These are phyloP conservation scores for Ectemnius lituratus DNA, from an alignment of 2,888 invertebrate genomes.

Conservation along the genomic window DNA sequence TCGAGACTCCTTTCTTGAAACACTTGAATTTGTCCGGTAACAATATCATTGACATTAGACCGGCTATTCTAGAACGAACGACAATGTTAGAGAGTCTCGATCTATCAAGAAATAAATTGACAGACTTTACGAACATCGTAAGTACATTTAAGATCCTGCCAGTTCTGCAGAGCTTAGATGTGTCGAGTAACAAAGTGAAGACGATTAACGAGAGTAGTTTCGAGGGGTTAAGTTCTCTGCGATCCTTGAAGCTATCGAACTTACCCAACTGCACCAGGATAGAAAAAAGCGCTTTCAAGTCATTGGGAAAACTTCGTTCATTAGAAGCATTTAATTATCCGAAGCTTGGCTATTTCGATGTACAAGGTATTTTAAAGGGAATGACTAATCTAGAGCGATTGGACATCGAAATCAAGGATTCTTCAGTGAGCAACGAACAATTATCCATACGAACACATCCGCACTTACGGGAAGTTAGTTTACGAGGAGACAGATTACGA, in stretches of 20 bases:
- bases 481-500: constrained; percentile 86
- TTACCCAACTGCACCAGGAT: constrained; percentile 86
- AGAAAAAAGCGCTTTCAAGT: constrained; percentile 89
- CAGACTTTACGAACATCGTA: constrained; percentile 79
- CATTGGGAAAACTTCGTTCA: constrained; percentile 84
- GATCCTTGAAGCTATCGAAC: constrained; percentile 83
- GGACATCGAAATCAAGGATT: constrained; percentile 92
- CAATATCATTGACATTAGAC: constrained; percentile 83
- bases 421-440: constrained; percentile 89
- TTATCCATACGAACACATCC: constrained; percentile 89
- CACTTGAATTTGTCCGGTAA: constrained; percentile 89
- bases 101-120: constrained; percentile 85
- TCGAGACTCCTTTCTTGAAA: constrained; percentile 92
- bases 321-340: constrained; percentile 88
- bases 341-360: constrained; percentile 89
- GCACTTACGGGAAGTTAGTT: constrained; percentile 85
- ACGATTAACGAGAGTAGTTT: constrained; percentile 88
- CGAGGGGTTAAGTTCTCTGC: constrained; percentile 84
- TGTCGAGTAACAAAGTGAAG: constrained; percentile 91
- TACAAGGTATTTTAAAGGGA: constrained; percentile 89
- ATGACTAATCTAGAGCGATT: constrained; percentile 86
- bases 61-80: constrained; percentile 86
- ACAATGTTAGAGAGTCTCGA: constrained; percentile 89
- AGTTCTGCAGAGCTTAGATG: constrained; percentile 86
- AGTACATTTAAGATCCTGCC: constrained; percentile 79